These are phyloP conservation scores for Pristionchus fissidentatus DNA, from an alignment of 2,888 invertebrate genomes.

Conservation along the genomic window DNA sequence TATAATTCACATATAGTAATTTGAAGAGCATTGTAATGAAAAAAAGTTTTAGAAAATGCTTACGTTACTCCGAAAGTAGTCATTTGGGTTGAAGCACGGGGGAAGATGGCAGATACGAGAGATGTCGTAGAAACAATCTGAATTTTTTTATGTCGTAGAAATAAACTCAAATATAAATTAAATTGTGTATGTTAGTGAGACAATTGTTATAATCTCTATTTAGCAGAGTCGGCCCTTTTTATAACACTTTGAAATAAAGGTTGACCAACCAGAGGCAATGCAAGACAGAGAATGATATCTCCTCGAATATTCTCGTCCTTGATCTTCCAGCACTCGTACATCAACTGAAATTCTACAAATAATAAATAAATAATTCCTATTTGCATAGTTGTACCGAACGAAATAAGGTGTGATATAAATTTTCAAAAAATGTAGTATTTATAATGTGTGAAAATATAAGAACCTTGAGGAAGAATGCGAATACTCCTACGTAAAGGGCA, in stretches of 20 bases:
- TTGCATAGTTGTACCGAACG: background rate
- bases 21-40: too few relatives aligned
- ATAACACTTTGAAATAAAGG: background rate
- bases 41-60: too few relatives aligned
- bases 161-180: background rate
- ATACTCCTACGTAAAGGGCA: background rate
- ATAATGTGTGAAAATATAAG: background rate
- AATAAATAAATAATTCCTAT: background rate
- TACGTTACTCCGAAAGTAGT: conserved; percentile 35
- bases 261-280: conserved; percentile 6
- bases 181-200: background rate
- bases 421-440: too few relatives aligned
- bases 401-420: background rate
- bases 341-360: conserved; percentile 10
- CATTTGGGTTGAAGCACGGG: conserved; percentile 12
- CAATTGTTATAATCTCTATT: too few relatives aligned
- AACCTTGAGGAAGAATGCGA: background rate
- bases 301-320: conserved; percentile 38
- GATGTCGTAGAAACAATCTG: conserved; percentile 17
- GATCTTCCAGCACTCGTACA: conserved; percentile 36
- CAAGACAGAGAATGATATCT: conserved; percentile 34
- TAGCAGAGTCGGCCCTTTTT: too few relatives aligned
- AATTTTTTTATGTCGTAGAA: background rate
- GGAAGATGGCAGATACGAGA: conserved; percentile 4
- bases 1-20: too few relatives aligned